Conservation (phyloP, 2,113 vertebrate genomes). For the Notarius quadriscutis region DNA sequence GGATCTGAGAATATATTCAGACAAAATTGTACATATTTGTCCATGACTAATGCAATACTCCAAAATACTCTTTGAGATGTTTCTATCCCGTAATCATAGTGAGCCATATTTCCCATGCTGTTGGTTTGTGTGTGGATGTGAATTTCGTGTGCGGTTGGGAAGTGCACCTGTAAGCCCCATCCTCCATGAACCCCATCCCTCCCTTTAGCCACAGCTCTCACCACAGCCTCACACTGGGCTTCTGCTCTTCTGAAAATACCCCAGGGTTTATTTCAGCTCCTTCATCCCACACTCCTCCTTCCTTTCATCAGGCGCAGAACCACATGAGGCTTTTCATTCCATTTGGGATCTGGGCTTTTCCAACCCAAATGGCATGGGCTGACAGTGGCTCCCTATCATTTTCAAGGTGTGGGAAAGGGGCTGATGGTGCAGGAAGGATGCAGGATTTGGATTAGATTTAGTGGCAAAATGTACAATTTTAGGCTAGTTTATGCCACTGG, state of each 20-base stretch:
- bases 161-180: conserved; percentile 42
- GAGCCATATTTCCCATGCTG: neutral
- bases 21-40: neutral
- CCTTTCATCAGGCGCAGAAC: conserved; percentile 17
- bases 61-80: neutral
- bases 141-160: neutral
- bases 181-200: neutral
- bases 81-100: neutral
- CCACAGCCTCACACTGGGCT: neutral
- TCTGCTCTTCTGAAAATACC: conserved; percentile 32
- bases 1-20: neutral
- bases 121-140: conserved; percentile 15
- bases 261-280: neutral
- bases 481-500: neutral
- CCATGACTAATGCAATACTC: neutral
- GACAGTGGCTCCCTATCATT: conserved; percentile 32
- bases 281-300: neutral
- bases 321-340: conserved; percentile 36
- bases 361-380: neutral
- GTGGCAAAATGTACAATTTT: too few relatives aligned
- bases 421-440: neutral
- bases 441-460: neutral
- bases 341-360: neutral
- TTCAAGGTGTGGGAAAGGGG: conserved; percentile 1
- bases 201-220: conserved; percentile 24